Evolutionary conservation across 1,140 invertebrate genomes (phyloP).

Genomic region (Gonatopus flavifemur): DNA sequence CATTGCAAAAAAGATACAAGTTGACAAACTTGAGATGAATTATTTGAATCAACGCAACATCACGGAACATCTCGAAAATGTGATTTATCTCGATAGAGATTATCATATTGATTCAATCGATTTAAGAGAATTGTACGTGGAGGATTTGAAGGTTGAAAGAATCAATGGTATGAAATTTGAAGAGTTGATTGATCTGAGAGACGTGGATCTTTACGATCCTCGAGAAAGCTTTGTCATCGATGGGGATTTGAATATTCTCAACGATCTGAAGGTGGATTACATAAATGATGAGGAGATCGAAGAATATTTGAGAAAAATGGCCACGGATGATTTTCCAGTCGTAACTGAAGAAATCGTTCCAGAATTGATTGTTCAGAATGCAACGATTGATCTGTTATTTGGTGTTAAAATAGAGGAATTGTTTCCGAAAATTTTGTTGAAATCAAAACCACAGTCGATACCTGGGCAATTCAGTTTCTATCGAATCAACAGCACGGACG

Average conservation of each 20-base stretch:
- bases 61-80: conserved; percentile 4
- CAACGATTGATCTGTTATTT: conserved; percentile 14
- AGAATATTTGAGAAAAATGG: conserved; percentile 20
- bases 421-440: conserved; percentile 20
- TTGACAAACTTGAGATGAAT: conserved; percentile 17
- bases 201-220: background rate
- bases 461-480: conserved; percentile 10
- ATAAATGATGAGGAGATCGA: conserved; percentile 13
- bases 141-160: conserved; percentile 15
- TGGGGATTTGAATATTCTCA: conserved; percentile 23
- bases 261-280: conserved; percentile 10
- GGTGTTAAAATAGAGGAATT: conserved; percentile 16
- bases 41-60: conserved; percentile 19
- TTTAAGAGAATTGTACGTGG: conserved; percentile 13
- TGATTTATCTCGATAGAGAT: conserved; percentile 3
- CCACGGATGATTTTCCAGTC: conserved; percentile 13
- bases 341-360: conserved; percentile 7
- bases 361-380: conserved; percentile 21
- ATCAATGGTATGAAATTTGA: conserved; percentile 11
- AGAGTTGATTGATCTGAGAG: background rate
- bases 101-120: conserved; percentile 7
- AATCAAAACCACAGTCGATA: conserved; percentile 21
- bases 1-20: conserved; percentile 6
- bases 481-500: conserved; percentile 14
- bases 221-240: conserved; percentile 22